Conservation (phyloP, 2,113 vertebrate genomes). For the Dolichallabes microphthalmus region DNA sequence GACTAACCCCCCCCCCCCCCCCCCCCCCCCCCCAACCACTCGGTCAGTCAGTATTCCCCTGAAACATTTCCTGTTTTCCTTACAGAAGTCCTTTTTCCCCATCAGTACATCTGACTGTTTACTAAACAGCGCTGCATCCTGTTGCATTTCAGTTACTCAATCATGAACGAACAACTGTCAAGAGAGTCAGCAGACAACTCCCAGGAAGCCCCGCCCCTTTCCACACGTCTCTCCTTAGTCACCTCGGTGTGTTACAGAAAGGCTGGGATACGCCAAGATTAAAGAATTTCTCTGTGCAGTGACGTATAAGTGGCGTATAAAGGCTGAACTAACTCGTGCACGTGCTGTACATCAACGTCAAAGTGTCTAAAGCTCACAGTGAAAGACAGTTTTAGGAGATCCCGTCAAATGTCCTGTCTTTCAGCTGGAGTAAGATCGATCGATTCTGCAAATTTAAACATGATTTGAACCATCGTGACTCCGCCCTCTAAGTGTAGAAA, state of each 20-base stretch:
- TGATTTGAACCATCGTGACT: neutral
- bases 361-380: no score
- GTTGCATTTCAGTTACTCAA: constrained; percentile 39
- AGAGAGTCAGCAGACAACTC: no score
- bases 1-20: no score
- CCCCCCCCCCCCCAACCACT: neutral
- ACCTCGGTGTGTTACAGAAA: neutral
- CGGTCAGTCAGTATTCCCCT: constrained; percentile 36
- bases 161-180: neutral
- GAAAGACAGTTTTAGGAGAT: no score
- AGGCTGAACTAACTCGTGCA: no score
- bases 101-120: neutral
- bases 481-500: neutral
- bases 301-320: no score
- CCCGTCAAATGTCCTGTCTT: neutral
- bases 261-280: no score
- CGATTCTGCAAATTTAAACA: neutral
- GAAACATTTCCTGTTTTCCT: constrained; percentile 19
- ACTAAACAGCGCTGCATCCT: neutral
- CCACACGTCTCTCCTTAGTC: neutral
- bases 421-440: neutral
- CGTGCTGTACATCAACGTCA: no score
- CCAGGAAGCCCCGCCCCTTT: neutral
- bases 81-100: neutral
- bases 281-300: no score